Conservation (phyloP, 1,140 invertebrate species). For the Heterodera schachtii region DNA sequence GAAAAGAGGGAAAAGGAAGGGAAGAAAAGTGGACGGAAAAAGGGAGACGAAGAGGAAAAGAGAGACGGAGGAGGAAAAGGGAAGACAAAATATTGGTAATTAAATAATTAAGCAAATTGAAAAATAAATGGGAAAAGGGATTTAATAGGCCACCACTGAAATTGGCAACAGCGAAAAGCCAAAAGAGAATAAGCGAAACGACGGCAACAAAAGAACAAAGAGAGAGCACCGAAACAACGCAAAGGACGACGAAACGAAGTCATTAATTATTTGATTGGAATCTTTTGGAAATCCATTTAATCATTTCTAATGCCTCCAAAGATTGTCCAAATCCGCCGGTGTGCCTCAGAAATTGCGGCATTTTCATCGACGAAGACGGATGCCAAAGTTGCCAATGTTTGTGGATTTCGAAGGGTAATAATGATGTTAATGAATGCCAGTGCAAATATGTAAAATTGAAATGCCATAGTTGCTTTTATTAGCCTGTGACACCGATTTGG, state of each 20-base stretch:
- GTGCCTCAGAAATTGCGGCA: constrained; percentile 39
- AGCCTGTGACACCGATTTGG: constrained; percentile 35
- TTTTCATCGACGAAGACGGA: constrained; percentile 35
- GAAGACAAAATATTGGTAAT: background rate
- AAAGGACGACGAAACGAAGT: constrained; percentile 17
- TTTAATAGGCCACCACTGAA: background rate
- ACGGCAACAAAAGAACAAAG: background rate
- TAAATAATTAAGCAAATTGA: background rate
- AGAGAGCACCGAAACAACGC: background rate
- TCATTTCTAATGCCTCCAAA: background rate
- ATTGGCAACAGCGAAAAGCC: background rate
- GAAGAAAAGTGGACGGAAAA: no score
- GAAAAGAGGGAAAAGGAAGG: no score
- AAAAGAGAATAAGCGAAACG: background rate
- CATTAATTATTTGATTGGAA: background rate
- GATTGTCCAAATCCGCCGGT: constrained; percentile 34
- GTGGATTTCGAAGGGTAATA: constrained; percentile 36
- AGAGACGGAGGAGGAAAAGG: background rate
- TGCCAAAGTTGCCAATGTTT: constrained; percentile 43
- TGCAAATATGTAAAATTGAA: constrained; percentile 6
- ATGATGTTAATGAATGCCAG: no score
- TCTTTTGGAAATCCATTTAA: background rate
- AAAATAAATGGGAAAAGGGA: background rate
- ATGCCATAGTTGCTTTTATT: constrained; percentile 7
- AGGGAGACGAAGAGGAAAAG: background rate